phyloP scores from a whole-genome alignment of 2,113 vertebrate genomes.

The Coptodon bakossiorum region DNA sequence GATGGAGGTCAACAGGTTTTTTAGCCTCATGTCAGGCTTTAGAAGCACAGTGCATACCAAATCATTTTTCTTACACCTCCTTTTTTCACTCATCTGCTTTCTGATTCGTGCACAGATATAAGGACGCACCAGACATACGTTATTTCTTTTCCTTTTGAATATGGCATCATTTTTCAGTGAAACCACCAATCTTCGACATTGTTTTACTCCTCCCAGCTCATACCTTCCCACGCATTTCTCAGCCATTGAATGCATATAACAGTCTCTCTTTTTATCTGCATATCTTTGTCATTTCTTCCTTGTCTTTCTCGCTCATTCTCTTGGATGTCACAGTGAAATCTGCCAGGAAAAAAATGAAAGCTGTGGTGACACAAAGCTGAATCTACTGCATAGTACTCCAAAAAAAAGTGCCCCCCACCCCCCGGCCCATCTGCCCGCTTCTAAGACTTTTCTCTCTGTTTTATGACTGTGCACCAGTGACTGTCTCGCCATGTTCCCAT shows the following conservation, averaged over 20 bases:
- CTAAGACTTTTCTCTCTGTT: conserved; percentile 55
- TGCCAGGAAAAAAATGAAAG: background rate
- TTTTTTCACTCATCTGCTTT: background rate
- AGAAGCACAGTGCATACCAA: background rate
- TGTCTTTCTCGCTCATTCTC: background rate
- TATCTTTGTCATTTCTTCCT: background rate
- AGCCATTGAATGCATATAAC: background rate
- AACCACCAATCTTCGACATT: background rate
- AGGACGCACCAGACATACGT: background rate
- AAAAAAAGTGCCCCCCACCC: background rate
- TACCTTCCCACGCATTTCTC: background rate
- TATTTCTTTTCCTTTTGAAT: background rate
- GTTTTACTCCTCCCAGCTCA: background rate
- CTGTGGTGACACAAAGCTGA: background rate
- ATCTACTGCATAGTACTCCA: background rate
- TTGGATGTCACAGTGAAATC: background rate
- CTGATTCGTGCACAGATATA: background rate
- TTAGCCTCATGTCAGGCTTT: background rate
- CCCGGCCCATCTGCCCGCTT: background rate
- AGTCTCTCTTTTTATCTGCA: background rate
- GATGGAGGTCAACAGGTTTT: background rate
- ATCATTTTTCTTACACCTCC: background rate
- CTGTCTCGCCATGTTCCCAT: conserved; percentile 44
- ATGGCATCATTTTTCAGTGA: background rate
- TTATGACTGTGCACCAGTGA: conserved; percentile 50